A percentile compares a stretch with the other conserved stretches of the same genome.
Conservation (phyloP, 37 sponge, comb jelly and placozoan genomes). For the Chondrosia reniformis region DNA sequence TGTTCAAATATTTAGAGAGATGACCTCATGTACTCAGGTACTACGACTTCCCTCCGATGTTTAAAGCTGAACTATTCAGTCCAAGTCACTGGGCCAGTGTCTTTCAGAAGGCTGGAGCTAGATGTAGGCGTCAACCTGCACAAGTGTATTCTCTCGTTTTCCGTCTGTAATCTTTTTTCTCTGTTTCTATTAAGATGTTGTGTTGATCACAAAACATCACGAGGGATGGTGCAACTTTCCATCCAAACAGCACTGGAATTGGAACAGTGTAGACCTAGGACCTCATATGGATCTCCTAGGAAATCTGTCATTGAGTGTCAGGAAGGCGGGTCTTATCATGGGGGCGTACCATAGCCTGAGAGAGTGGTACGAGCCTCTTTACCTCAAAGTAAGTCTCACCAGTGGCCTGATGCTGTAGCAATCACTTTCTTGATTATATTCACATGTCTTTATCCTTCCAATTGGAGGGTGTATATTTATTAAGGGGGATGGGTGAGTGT, state of each 20-base stretch:
- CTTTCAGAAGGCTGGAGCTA: conserved; percentile 79
- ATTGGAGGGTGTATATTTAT: not conserved
- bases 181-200: conserved; percentile 46
- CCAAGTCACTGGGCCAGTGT: conserved; percentile 74
- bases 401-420: too few relatives aligned
- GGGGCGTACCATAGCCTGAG: conserved; percentile 80
- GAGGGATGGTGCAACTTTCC: conserved; percentile 83
- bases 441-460: not conserved
- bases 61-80: conserved; percentile 71
- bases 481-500: too few relatives aligned
- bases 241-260: conserved; percentile 66
- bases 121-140: conserved; percentile 52
- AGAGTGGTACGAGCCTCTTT: conserved; percentile 83
- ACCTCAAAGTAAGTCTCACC: conserved; percentile 27
- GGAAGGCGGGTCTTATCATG: conserved; percentile 55
- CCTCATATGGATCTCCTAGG: conserved; percentile 67
- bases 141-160: not conserved
- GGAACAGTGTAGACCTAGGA: conserved; percentile 78
- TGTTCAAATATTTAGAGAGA: not conserved
- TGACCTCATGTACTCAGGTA: conserved; percentile 26
- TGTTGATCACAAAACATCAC: conserved; percentile 81
- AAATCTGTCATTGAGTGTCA: conserved; percentile 59
- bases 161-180: not conserved
- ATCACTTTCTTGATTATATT: too few relatives aligned
- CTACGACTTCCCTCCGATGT: conserved; percentile 84